Evolutionary conservation across 2,113 vertebrate genomes (phyloP).

Genomic region (Eretmochelys imbricata): DNA sequence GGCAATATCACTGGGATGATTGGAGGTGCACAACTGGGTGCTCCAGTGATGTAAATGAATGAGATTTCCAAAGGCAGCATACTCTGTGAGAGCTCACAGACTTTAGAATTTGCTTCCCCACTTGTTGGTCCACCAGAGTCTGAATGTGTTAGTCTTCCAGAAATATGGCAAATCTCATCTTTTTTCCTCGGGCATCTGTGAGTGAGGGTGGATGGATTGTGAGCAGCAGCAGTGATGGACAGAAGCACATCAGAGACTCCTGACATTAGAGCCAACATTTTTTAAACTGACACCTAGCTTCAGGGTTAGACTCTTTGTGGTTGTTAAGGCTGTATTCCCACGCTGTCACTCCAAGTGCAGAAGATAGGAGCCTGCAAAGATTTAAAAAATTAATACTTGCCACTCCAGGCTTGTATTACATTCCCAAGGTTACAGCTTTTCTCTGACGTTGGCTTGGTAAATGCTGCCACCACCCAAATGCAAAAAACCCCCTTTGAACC

Average conservation of each 20-base stretch:
- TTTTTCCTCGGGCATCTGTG: constrained; percentile 11
- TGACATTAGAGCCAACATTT: neutral
- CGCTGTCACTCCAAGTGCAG: no score
- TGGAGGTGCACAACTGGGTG: neutral
- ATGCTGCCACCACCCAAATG: no score
- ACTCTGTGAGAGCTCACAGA: neutral
- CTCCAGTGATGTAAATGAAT: neutral
- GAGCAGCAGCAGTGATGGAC: neutral
- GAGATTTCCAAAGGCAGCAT: neutral
- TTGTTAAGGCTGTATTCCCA: no score
- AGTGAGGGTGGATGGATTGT: neutral
- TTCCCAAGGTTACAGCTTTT: no score
- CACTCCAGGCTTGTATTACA: no score
- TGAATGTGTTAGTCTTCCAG: neutral
- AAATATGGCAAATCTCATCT: neutral
- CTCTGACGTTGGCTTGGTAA: no score
- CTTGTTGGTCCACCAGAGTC: neutral
- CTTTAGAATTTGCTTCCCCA: neutral
- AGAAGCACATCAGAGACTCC: constrained; percentile 15
- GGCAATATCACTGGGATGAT: neutral
- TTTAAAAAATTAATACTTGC: no score
- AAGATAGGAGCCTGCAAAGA: no score
- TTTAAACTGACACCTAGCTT: constrained; percentile 4
- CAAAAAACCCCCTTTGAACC: no score
- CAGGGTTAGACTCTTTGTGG: neutral